Evolutionary conservation across 2,888 invertebrate genomes (phyloP), one percentile per base, ranked within the genome.

Genomic region (Amiota mariae): DNA sequence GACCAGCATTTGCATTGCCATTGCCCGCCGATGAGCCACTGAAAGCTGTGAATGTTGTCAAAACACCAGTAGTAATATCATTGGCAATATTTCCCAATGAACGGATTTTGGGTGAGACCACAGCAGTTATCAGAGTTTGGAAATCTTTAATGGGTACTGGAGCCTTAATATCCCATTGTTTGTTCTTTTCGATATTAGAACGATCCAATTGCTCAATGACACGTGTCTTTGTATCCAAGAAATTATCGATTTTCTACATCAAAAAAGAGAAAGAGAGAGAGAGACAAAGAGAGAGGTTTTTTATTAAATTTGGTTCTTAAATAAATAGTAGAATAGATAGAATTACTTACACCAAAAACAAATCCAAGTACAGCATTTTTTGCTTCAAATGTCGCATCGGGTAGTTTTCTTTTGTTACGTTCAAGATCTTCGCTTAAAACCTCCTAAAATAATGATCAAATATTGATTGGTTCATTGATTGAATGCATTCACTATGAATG

Each of bases 321-420:
- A 51, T 3, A n/a, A 4, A 54, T n/a, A 12, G 8, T 8, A n/a
- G 54, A 12, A 56, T 59, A 24, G 4, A 48, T 13, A 24, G 18
- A 2, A 49, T 54, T 81, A 92, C 92, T 95, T 93, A 95, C 95
- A 90, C 95, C 94, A 89, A 96, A 96, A 54, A 95, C 94, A 90
- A 95, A 94, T 89, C 95, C 95, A 86, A 96, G 92, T 79, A 95
- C 91, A 70, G 95, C 95, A 90, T 95, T 95, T 90, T 95, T 94
- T 85, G 94, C 93, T 85, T 94, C 95, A 85, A 93, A 93, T 78
- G 92, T 91, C 80, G 91, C 90, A 71, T 92, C 91, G 85, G 94
- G 94, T 82, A 95, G 92, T 90, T 94, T 94, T 90, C 95, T 92
- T 90, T 95, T 95, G 88, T 95, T 95, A 79, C 93, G 91, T 78